Evolutionary conservation across 2,888 invertebrate genomes (phyloP), one percentile per base, ranked within the genome.

Genomic region (Drosophila fulvimacula): DNA sequence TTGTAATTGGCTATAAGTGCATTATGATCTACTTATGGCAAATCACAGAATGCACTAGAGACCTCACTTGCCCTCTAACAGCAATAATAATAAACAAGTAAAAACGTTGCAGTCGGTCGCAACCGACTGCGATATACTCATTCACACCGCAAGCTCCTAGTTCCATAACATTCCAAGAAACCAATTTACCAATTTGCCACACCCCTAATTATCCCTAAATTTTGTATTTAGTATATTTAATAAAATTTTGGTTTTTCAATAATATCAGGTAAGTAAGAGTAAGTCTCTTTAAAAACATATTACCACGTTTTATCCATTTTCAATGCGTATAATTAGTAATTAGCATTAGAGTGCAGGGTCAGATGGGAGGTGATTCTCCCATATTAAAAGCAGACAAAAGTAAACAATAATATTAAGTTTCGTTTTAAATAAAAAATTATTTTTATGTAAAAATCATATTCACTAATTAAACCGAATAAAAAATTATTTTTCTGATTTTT

Each of bases 1-100:
- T 36, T 69, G 66, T 67, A 81, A 81, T 81, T 81, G 81, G 53
- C 60, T 41, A 69, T 76, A 76, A 83, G 78, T 81, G 69, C 64
- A 58, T 76, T 76, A 76, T 81, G 76, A 76, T 73, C 66, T 55
- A 7, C 7, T 7, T 21, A 64, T 32, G 44, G 51, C 52, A 79
- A 56, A 11, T 36, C 41, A 42, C 56, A 34, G 49, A 44, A 60
- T 52, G 39, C 21, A 46, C 39, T 42, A 21, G 49, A 32, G 19
- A 46, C 5, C 5, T 3, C 24, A 46, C 3, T 27, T 30, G n/a
- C 13, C 3, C 30, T 17, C 17, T 30, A 19, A 48, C 11, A 30
- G 13, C 1, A 48, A 48, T 19, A 32, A 17, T n/a, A n/a, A n/a
- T 30, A 30, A n/a, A 27, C 11, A 46, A 27, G 10, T n/a, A 3